Conservation (phyloP, 2,888 invertebrate species). For the Anthophora plumipes region DNA sequence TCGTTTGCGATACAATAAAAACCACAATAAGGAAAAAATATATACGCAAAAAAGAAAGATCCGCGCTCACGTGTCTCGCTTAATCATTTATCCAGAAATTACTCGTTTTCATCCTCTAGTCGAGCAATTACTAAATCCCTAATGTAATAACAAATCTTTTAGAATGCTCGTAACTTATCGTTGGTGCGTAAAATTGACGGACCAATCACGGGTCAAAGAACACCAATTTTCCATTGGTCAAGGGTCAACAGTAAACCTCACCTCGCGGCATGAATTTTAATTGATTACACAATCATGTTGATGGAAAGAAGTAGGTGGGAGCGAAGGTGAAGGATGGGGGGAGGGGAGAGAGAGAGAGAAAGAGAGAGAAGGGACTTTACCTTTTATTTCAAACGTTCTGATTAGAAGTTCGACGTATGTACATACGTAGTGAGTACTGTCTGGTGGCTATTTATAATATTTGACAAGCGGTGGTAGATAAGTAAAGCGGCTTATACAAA, state of each 20-base stretch:
- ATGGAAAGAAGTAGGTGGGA: neutral
- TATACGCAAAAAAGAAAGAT: neutral
- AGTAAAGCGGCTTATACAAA: conserved; percentile 48
- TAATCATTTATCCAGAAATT: neutral
- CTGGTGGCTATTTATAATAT: conserved; percentile 54
- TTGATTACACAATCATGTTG: neutral
- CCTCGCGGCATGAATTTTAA: conserved; percentile 18
- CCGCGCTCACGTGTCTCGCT: neutral
- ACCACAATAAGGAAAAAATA: neutral
- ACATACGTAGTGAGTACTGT: conserved; percentile 3
- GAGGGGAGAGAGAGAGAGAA: no score
- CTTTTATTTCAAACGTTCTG: conserved; percentile 19
- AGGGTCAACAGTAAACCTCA: neutral
- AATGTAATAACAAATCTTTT: conserved; percentile 9
- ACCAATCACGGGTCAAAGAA: neutral
- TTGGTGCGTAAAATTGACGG: conserved; percentile 7
- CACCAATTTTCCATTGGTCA: neutral
- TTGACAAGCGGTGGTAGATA: conserved; percentile 59
- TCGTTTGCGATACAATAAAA: neutral
- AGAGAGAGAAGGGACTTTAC: no score
- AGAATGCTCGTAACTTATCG: conserved; percentile 16
- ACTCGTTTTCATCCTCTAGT: neutral
- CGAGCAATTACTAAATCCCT: neutral
- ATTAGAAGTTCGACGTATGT: conserved; percentile 27
- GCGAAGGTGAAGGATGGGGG: neutral